Base-by-base conservation (phyloP, 2,888 invertebrate genomes). In the Steinernema hermaphroditum region DNA sequence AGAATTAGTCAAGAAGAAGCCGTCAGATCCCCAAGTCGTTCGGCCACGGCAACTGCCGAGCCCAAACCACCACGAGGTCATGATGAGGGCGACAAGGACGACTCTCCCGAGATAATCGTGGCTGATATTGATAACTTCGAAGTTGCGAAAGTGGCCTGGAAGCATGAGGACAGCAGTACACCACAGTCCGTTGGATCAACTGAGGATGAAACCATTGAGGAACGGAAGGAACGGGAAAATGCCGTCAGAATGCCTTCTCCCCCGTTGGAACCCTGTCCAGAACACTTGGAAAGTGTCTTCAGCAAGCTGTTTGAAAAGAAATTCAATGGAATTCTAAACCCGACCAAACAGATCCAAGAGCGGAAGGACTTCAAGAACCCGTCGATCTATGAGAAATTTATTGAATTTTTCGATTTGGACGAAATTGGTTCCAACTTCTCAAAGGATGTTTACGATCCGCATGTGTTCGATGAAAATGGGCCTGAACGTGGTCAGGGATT, bases 371-470 rank as follows among this genome's bases (percentile, higher is more conserved):
- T 96, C 86, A 90, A 96, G 71, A 97, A 97, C 89, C 96, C 96
- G 0, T 95, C 96, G 85, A 96, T 97, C 84, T 97, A 97, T 88
- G 96, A 96, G 87, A 96, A 96, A 87, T 89, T 97, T 0, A 94
- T 97, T 71, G 92, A 94, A 81, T 94, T 92, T 88, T 95, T 95
- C 89, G 92, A 92, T 81, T 93, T 97, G 75, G 95, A 96, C 89
- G 96, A 97, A 88, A 90, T 95, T 82, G 96, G 96, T 72, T 95
- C 96, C 37, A 96, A 96, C 89, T 97, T 95, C 89, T 93, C 94
- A 24, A 76, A 86, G 72, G 92, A 94, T 83, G 91, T 94, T 70
- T 96, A 94, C 88, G 94, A 97, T 88, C 95, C 96, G 0, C 89
- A 93, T 76, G 92, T 92, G 81, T 96, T 94, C 94, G 6, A 19